Conservation (phyloP, 2,113 vertebrate genomes). For the Machaerirhynchus nigripectus region DNA sequence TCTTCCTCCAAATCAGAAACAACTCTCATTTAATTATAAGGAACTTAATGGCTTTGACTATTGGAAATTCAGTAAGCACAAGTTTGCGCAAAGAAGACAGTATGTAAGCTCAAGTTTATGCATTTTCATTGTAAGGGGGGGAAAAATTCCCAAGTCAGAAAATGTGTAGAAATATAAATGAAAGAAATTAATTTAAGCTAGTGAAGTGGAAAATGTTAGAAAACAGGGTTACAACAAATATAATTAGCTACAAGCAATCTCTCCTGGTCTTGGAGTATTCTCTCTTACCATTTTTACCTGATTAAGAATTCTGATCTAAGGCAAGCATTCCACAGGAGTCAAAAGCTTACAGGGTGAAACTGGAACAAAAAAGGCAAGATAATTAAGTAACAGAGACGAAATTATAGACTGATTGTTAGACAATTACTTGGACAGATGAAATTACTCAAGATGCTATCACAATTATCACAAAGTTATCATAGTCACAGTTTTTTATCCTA, state of each 20-base stretch:
- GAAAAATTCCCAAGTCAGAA: background rate
- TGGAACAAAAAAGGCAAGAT: background rate
- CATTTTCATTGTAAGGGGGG: background rate
- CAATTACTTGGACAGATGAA: background rate
- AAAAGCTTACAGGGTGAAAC: background rate
- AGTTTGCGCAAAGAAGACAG: background rate
- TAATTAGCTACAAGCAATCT: background rate
- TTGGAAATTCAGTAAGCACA: background rate
- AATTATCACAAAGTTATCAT: background rate
- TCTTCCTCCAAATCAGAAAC: background rate
- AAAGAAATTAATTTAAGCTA: background rate
- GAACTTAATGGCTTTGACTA: background rate
- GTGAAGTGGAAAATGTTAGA: background rate
- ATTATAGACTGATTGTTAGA: background rate
- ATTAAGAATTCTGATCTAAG: background rate
- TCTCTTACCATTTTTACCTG: background rate
- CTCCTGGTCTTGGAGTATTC: background rate
- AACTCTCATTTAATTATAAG: background rate
- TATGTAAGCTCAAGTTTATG: background rate
- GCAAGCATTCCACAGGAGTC: background rate
- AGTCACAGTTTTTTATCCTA: background rate
- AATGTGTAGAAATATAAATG: background rate
- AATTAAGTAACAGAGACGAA: background rate
- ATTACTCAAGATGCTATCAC: background rate
- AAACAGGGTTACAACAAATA: background rate